Base-by-base conservation (phyloP, 2,888 invertebrate species). In the Acrocyrtus sp. region DNA sequence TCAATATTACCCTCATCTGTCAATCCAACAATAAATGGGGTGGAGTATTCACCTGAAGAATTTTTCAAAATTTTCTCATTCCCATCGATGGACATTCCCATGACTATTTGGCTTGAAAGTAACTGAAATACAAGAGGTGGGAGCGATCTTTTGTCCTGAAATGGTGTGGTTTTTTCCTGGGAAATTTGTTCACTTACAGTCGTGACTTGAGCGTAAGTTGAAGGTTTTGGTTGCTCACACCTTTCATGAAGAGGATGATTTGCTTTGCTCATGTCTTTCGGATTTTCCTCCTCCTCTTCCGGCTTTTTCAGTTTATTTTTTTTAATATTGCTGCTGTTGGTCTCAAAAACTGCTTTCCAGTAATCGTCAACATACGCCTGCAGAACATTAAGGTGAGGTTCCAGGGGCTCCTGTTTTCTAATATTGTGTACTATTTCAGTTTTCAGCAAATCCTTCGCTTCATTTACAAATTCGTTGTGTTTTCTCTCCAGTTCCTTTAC, bases 121-220 rank as follows among this genome's bases (percentile, higher is more conserved):
- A 56, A n/a, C n/a, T 56, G 56, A 17, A 56, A 56, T 10, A 56
- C 56, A 8, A 56, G 41, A 8, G 56, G 56, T 5, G 56, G 56
- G 3, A 53, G 50, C 45, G 17, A 45, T 12, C n/a, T n/a, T n/a
- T n/a, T n/a, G 39, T 39, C 12, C 6, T 39, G 6, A 12, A 10
- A 39, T 12, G 39, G 39, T 39, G 39, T n/a, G n/a, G n/a, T n/a
- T n/a, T n/a, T n/a, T n/a, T n/a, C n/a, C n/a, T n/a, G 12, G 39
- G 12, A 39, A 39, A 39, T 39, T 39, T 39, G 39, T 10, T 10
- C 12, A 39, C 8, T 10, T 10, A 12, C 12, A 12, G 39, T 10
- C 39, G 8, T 6, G 12, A 39, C 12, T 39, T 39, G 39, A 12
- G 6, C 12, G 6, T 39, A 39, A 12, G 8, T 39, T 39, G 8